These are phyloP conservation scores for Dipodomys merriami DNA, from an alignment of 2,113 vertebrate genomes.

Conservation along the genomic window DNA sequence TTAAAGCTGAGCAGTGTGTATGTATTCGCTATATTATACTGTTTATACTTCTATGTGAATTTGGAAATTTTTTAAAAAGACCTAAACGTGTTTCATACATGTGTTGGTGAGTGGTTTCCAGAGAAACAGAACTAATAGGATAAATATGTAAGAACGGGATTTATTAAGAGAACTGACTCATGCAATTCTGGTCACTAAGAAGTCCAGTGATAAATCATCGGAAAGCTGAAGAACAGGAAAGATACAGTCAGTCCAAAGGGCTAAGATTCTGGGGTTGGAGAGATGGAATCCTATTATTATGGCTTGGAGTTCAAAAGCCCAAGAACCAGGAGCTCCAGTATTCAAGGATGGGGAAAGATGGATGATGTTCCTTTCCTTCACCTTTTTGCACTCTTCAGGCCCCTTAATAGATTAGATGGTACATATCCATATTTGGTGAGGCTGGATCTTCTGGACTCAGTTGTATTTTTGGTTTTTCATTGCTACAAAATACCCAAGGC, in stretches of 20 bases:
- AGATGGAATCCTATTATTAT: not conserved
- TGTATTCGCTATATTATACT: not conserved
- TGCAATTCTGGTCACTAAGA: not conserved
- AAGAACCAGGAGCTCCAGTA: not conserved
- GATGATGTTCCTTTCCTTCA: not conserved
- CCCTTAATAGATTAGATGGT: not conserved
- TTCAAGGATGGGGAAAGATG: not conserved
- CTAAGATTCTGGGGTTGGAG: not conserved
- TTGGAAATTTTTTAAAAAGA: not conserved
- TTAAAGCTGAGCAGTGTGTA: not conserved
- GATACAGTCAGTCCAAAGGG: not conserved
- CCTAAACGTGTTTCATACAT: not conserved
- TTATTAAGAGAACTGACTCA: not conserved
- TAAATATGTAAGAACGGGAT: not conserved
- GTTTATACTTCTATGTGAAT: not conserved
- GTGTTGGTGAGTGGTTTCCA: not conserved
- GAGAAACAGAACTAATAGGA: not conserved
- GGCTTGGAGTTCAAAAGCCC: not conserved
- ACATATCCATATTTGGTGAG: not conserved
- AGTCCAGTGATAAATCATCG: not conserved
- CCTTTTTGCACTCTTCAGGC: not conserved
- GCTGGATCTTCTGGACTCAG: not conserved
- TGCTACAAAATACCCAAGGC: not conserved
- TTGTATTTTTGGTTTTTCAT: not conserved
- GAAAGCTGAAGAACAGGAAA: not conserved